Base-by-base conservation (phyloP, 1,140 invertebrate species). In the Magallana angulata region DNA sequence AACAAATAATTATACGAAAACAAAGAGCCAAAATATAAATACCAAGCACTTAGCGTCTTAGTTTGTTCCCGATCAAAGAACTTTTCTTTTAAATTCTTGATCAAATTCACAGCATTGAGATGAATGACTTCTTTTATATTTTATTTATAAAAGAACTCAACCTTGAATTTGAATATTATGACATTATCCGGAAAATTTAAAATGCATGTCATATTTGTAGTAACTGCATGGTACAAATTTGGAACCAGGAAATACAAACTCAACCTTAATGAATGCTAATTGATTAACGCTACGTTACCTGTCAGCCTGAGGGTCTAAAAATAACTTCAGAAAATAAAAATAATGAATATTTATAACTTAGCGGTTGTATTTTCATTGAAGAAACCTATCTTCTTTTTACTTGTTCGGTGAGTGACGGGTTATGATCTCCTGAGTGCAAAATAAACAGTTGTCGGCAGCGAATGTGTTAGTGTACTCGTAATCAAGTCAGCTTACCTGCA, bases 321-420 rank as follows among this genome's bases (percentile, higher is more conserved):
- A 71, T 71, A 71, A 71, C 68, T 30, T 30, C 18, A 71, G 18
- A 71, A 71, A 71, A 71, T 71, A 71, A 71, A 71, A 71, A 71
- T 71, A 71, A 36, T 71, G 11, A 71, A 71, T 71, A 71, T 71
- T 71, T 71, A 71, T 71, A 71, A 24, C 11, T 5, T 71, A 24
- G 24, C 36, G 68, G 68, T 71, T 71, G n/a, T 71, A 30, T 71
- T 71, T 71, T 71, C 68, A 71, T 71, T 71, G 68, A 71, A 71
- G 68, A 71, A 71, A 71, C 18, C 18, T 30, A 30, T 71, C 68
- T 71, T 30, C 5, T 71, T 71, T 71, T 30, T 71, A 71, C 68
- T 30, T 30, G 36, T 48, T 30, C 12, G n/a, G 2, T 30, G 68
- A 71, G 68, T 71, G 68, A 24, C 68, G 9, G 24, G 14, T 71